These are phyloP conservation scores for Melanostoma mellinum DNA, from an alignment of 2,888 invertebrate species.

Conservation along the genomic window DNA sequence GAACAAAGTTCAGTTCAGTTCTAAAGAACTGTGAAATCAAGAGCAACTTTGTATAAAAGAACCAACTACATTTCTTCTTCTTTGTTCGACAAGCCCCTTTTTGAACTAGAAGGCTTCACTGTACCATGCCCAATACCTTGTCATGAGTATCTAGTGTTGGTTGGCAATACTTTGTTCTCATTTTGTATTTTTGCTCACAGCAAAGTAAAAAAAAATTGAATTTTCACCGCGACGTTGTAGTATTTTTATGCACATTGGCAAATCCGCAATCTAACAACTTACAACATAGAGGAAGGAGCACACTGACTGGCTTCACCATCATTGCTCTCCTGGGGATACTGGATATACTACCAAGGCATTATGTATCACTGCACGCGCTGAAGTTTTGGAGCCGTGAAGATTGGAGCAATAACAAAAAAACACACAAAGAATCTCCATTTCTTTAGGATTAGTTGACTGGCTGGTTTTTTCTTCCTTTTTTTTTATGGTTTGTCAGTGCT, in stretches of 20 bases:
- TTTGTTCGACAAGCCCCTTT: neutral
- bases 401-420: constrained; percentile 62
- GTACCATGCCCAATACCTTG: constrained; percentile 22
- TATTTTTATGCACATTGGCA: constrained; percentile 40
- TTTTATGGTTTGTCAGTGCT: constrained; percentile 14
- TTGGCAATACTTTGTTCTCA: constrained; percentile 9
- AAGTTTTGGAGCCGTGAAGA: constrained; percentile 64
- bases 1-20: no score
- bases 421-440: constrained; percentile 2
- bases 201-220: constrained; percentile 21
- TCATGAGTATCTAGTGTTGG: constrained; percentile 19
- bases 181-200: constrained; percentile 9
- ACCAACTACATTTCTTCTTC: no score
- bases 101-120: constrained; percentile 17
- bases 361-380: constrained; percentile 41
- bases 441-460: constrained; percentile 19
- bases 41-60: neutral
- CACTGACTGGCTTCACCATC: constrained; percentile 5
- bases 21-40: neutral
- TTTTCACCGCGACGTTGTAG: constrained; percentile 30
- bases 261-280: constrained; percentile 24
- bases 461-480: constrained; percentile 14
- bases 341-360: neutral
- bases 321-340: constrained; percentile 49
- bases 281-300: constrained; percentile 11